Evolutionary conservation across 2,113 vertebrate species (phyloP).

Genomic region (Notarius quadriscutis): DNA sequence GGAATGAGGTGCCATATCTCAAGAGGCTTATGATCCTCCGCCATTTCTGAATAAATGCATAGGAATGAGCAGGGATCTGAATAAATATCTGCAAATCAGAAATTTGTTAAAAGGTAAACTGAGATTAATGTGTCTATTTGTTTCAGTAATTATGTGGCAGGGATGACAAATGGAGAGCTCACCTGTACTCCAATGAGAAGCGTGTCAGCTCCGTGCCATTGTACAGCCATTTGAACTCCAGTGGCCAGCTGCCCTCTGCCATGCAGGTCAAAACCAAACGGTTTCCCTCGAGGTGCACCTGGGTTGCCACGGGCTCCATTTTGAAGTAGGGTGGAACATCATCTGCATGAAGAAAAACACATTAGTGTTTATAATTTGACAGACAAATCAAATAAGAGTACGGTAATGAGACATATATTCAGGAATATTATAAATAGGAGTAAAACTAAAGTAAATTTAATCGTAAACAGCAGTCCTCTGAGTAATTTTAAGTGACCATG

Average conservation of each 20-base stretch:
- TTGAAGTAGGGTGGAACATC: constrained; percentile 97
- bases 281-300: constrained; percentile 95
- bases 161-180: constrained; percentile 56
- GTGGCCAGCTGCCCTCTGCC: constrained; percentile 98
- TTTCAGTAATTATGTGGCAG: constrained; percentile 58
- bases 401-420: background rate
- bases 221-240: constrained; percentile 98
- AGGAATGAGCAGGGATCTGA: constrained; percentile 62
- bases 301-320: constrained; percentile 90
- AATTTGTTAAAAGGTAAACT: constrained; percentile 69
- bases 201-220: constrained; percentile 89
- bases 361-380: background rate
- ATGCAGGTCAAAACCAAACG: constrained; percentile 97
- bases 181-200: constrained; percentile 97
- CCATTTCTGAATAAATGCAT: constrained; percentile 51
- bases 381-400: background rate
- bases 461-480: background rate
- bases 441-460: background rate
- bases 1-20: constrained; percentile 60
- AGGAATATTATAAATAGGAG: background rate
- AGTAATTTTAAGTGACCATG: background rate
- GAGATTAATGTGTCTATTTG: constrained; percentile 62
- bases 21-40: constrained; percentile 49
- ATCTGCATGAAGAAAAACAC: constrained; percentile 66
- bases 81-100: constrained; percentile 69